Base-by-base conservation (phyloP, 2,113 vertebrate genomes). In the Caracal caracal region DNA sequence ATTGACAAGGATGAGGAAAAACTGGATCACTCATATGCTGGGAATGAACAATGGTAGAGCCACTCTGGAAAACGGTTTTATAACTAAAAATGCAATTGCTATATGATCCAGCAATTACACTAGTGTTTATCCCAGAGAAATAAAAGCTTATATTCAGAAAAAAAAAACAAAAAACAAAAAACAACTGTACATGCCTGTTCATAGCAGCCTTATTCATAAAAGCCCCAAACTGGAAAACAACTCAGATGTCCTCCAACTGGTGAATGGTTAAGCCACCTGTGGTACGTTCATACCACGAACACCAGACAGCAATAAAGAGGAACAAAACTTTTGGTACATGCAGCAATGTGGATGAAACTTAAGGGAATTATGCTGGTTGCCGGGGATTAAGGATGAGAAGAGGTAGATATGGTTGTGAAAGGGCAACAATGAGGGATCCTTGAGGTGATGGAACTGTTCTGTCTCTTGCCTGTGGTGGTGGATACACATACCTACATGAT, bases 111-210 rank as follows among this genome's bases (percentile, higher is more conserved):
- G 91, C 47, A 61, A 40, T 70, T 93, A 35, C 11, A 96, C 16
- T 83, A 35, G 65, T 24, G 73, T 90, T 96, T 83, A 63, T 81
- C 40, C 49, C n/a, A 56, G 24, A 95, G 49, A 96, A 81, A 53
- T 75, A 47, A 95, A 95, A 95, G 53, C 26, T 49, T 63, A 76
- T 49, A 79, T 85, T 89, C 33, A 71, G 43, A 10, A 47, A 84
- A 80, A 88, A 63, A 4, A 43, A 43, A 0, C 1, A 43, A 43
- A 40, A 40, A 40, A 51, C 51, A 51, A 53, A 53, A 53, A 3
- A 19, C 90, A 81, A 8, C 30, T 84, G 47, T 71, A 93, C 28
- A 37, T 59, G 63, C 66, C 63, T 87, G 33, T 35, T 82, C 85
- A 79, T 2, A 66, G 49, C n/a, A 79, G 33, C 22, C 22, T 79